Evolutionary conservation across 2,888 invertebrate species (phyloP).

Genomic region (Spilosoma lubricipeda): DNA sequence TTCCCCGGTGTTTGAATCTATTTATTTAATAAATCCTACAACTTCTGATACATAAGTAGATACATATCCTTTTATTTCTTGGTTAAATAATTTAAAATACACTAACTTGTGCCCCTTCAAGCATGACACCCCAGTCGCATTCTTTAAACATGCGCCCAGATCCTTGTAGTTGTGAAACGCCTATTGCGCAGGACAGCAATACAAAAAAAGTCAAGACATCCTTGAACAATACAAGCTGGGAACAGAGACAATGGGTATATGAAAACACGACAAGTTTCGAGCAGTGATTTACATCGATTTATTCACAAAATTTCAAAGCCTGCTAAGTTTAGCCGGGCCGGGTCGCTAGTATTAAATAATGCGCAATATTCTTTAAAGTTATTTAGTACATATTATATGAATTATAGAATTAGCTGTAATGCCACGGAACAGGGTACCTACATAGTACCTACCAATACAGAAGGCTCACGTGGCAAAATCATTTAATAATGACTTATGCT

Average conservation of each 20-base stretch:
- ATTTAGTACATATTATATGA: too few species aligned
- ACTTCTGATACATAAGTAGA: not conserved
- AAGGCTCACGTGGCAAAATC: too few species aligned
- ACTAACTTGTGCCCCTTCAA: constrained; percentile 66
- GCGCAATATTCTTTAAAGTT: too few species aligned
- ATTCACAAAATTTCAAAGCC: too few species aligned
- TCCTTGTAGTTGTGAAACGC: constrained; percentile 68
- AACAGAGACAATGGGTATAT: not conserved
- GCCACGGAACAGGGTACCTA: too few species aligned
- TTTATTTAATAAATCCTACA: not conserved
- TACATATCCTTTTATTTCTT: not conserved
- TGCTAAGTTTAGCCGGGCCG: too few species aligned
- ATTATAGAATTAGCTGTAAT: too few species aligned
- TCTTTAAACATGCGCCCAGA: constrained; percentile 66
- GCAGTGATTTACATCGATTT: not conserved
- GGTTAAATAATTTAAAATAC: not conserved
- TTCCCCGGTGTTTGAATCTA: not conserved
- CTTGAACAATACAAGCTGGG: constrained; percentile 78
- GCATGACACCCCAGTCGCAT: constrained; percentile 73
- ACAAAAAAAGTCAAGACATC: constrained; percentile 73
- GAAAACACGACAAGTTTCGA: not conserved
- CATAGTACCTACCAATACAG: too few species aligned
- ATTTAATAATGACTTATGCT: too few species aligned
- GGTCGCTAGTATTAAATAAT: too few species aligned
- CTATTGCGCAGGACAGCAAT: constrained; percentile 64